Base-by-base conservation (phyloP, 2,888 invertebrate genomes). In the Synergus gifuensis region DNA sequence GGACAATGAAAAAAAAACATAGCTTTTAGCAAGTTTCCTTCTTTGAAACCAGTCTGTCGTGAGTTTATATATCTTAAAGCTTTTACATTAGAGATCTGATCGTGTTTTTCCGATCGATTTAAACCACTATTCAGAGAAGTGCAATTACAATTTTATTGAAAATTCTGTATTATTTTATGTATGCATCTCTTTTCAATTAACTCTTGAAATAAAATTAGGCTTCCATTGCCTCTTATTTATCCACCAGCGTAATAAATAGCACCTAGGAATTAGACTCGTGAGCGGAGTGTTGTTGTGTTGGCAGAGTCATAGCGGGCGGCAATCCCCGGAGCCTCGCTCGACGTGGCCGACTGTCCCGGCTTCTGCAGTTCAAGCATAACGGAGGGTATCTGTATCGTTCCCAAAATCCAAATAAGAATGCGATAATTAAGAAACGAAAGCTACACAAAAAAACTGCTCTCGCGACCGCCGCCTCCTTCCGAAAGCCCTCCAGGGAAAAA, bases 361-460 rank as follows among this genome's bases (percentile, higher is more conserved):
- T 97, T 91, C 95, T 97, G 93, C 97, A 97, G 95, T 97, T 97
- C 95, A 96, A 95, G 94, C 96, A 96, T 92, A 96, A 96, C 94
- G 94, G 95, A 94, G 97, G 97, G 98, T 97, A 96, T 94, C 96
- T 95, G 93, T 92, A 91, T 91, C 92, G 91, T 92, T 92, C 89
- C 89, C 88, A 88, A 87, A 86, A 86, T 79, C 81, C 76, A 84
- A 85, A 82, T 82, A 83, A 85, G 85, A 83, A 81, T 83, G 78
- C 76, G 46, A 81, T 46, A 81, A 77, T 78, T 62, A 78, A 73
- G 76, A 83, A 83, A 85, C 84, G 84, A 84, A 77, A 85, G 80
- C 80, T 77, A 66, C 77, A 54, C 73, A 54, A 28, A 76, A 66
- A 82, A 81, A 77, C 78, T 76, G 76, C 49, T 76, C 73, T 78